Percentiles rank a stretch among this genome's conserved stretches.
Conservation (phyloP, 2,797 vertebrate species). For the Moxostoma hubbsi region DNA sequence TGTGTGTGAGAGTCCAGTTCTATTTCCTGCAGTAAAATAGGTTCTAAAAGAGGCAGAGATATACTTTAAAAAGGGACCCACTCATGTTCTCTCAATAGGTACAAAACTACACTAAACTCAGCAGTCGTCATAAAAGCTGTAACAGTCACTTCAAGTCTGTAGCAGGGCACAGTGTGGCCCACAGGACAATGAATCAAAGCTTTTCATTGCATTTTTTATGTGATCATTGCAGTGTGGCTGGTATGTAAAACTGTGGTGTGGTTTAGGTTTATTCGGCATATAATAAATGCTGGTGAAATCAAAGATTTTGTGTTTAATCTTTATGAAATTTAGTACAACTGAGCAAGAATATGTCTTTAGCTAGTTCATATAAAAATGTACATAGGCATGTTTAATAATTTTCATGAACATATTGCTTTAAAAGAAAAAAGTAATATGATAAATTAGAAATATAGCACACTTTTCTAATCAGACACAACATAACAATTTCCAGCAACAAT, state of each 20-base stretch:
- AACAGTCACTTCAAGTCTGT: conserved; percentile 6
- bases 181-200: not conserved
- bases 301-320: conserved; percentile 14
- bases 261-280: too few species aligned
- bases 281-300: not conserved
- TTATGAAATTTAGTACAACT: not conserved
- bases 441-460: not conserved
- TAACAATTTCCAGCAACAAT: not conserved
- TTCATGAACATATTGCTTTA: conserved; percentile 2
- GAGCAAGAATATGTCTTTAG: not conserved
- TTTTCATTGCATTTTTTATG: not conserved
- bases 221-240: too few species aligned
- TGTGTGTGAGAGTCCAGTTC: not conserved
- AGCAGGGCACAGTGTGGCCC: not conserved
- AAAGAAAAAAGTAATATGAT: not conserved
- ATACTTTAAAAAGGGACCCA: conserved; percentile 1
- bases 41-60: not conserved
- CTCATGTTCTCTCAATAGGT: conserved; percentile 10
- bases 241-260: too few species aligned
- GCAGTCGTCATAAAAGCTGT: conserved; percentile 8
- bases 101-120: conserved; percentile 19
- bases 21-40: conserved; percentile 13
- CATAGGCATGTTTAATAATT: not conserved
- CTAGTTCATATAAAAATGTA: not conserved
- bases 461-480: not conserved